Percentiles rank a stretch among this genome's conserved stretches.
phyloP scores from a whole-genome alignment of 2,888 invertebrate species.

The Iphiclides podalirius region DNA sequence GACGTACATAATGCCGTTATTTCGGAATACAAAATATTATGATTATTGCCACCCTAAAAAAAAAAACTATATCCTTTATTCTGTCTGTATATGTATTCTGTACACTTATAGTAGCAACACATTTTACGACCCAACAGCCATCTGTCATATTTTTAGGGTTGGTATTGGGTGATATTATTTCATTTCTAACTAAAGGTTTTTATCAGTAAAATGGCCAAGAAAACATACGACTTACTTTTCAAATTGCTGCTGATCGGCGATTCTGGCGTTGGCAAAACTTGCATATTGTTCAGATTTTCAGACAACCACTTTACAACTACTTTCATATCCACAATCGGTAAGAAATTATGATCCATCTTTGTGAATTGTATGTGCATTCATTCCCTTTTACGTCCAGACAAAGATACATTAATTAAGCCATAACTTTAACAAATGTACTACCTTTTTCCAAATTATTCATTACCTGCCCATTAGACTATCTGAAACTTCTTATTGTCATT shows the following conservation, averaged over 20 bases:
- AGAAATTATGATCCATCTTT: slow-evolving; percentile 51
- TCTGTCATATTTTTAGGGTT: slow-evolving; percentile 35
- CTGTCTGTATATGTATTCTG: too few species aligned
- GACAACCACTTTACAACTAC: slow-evolving; percentile 97
- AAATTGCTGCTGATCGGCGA: slow-evolving; percentile 95
- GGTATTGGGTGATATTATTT: slow-evolving; percentile 43
- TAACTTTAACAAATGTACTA: too few species aligned
- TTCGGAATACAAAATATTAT: too few species aligned
- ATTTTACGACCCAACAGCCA: background rate
- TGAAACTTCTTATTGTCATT: background rate
- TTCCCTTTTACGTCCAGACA: background rate
- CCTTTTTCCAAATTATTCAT: too few species aligned
- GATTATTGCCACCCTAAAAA: too few species aligned
- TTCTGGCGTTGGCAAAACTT: slow-evolving; percentile 96
- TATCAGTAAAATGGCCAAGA: slow-evolving; percentile 89
- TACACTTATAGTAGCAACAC: background rate
- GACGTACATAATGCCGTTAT: too few species aligned
- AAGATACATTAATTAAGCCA: background rate
- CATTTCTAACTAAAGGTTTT: slow-evolving; percentile 24
- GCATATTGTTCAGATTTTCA: slow-evolving; percentile 95
- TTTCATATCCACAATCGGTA: slow-evolving; percentile 97
- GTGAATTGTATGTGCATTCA: slow-evolving; percentile 33
- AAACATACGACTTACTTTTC: slow-evolving; percentile 96
- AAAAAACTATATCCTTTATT: too few species aligned
- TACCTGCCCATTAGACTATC: background rate